phyloP scores from a whole-genome alignment of 1,140 invertebrate species.

The Myzus persicae region DNA sequence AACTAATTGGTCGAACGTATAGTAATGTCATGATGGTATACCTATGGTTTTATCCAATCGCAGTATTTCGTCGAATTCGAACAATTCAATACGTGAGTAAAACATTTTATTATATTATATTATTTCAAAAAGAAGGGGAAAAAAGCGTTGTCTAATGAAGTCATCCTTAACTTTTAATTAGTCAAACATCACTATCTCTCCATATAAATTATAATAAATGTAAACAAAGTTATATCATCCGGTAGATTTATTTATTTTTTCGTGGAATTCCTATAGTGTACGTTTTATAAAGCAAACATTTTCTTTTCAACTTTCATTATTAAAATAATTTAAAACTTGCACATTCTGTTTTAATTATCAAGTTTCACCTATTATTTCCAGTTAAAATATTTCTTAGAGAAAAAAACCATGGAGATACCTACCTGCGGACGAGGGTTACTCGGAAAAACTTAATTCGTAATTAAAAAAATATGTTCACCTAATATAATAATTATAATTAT shows the following conservation, averaged over 20 bases:
- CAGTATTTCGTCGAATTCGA: background rate
- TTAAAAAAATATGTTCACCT: conserved; percentile 12
- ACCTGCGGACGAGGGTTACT: background rate
- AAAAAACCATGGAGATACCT: background rate
- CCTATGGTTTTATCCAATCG: background rate
- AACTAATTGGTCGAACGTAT: background rate
- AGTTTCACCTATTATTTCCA: conserved; percentile 48
- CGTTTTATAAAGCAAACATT: conserved; percentile 41
- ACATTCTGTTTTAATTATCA: conserved; percentile 50
- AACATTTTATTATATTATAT: background rate
- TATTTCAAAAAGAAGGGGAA: background rate
- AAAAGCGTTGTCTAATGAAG: background rate
- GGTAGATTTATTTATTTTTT: conserved; percentile 37
- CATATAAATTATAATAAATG: conserved; percentile 31
- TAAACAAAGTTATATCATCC: conserved; percentile 14
- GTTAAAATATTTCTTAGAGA: conserved; percentile 34
- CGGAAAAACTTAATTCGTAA: conserved; percentile 23
- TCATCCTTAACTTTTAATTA: conserved; percentile 16
- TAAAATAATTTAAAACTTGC: conserved; percentile 49
- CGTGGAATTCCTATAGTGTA: background rate
- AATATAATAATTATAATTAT: background rate
- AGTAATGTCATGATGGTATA: too few species aligned
- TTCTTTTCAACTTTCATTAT: conserved; percentile 44
- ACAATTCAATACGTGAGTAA: background rate
- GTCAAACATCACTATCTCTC: conserved; percentile 2